Evolutionary conservation across 1,140 invertebrate species (phyloP).

Genomic region (Chionoecetes opilio): DNA sequence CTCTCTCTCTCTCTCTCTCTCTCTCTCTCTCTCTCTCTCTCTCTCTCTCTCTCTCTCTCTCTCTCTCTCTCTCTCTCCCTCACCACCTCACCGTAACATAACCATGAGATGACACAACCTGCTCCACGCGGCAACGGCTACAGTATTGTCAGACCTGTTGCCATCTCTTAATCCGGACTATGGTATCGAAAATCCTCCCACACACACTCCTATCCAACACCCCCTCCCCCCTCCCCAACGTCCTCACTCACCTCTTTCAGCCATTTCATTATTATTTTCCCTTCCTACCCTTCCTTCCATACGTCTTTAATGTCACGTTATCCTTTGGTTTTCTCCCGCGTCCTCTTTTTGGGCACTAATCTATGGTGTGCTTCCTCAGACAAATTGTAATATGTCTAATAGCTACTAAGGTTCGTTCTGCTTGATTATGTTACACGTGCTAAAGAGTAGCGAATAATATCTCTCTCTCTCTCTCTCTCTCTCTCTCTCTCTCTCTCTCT

Average conservation of each 20-base stretch:
- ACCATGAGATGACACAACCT: not conserved
- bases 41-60: not conserved
- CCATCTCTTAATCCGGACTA: not conserved
- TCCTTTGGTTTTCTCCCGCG: no score
- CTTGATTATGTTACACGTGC: not conserved
- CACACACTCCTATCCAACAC: no score
- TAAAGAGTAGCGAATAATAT: constrained; percentile 1
- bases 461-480: constrained; percentile 36
- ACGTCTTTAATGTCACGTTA: not conserved
- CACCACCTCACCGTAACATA: not conserved
- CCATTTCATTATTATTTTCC: not conserved
- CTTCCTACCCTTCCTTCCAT: not conserved
- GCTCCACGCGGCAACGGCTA: not conserved
- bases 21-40: no score
- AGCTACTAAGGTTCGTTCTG: not conserved
- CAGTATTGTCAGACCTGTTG: not conserved
- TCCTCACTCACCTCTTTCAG: not conserved
- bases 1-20: not conserved
- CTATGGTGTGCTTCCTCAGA: no score
- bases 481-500: constrained; percentile 40
- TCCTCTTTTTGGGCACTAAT: no score
- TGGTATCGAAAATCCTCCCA: not conserved
- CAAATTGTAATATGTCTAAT: not conserved
- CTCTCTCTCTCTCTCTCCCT: not conserved
- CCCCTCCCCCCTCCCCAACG: not conserved